Conservation (phyloP, 1,140 invertebrate species). For the Penaeus indicus region DNA sequence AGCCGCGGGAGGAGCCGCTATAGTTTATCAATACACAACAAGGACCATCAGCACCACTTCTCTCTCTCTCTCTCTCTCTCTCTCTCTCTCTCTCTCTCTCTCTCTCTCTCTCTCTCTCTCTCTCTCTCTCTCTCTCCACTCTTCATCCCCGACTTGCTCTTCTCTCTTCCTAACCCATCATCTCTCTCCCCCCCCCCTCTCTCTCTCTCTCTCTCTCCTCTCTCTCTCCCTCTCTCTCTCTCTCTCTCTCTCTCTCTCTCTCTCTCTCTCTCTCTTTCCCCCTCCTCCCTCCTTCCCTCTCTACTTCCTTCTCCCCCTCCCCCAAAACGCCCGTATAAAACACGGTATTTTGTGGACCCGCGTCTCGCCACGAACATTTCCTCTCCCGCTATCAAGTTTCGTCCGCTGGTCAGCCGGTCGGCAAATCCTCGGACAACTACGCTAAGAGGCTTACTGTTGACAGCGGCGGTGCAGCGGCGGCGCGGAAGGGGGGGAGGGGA, state of each 20-base stretch:
- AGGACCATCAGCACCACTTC: no score
- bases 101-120: no score
- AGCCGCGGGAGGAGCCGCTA: no score
- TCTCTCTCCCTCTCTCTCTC: no score
- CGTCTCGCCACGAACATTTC: conserved; percentile 6
- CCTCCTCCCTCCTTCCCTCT: neutral
- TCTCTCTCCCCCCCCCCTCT: neutral
- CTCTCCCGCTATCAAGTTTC: conserved; percentile 56
- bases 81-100: no score
- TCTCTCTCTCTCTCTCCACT: neutral
- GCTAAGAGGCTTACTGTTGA: conserved; percentile 57
- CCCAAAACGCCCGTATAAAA: neutral
- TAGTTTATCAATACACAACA: no score
- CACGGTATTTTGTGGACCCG: neutral
- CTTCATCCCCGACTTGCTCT: no score
- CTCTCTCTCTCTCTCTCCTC: no score
- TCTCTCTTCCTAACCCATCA: neutral
- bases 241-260: neutral
- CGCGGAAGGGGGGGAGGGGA: neutral
- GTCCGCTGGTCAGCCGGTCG: conserved; percentile 41
- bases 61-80: no score
- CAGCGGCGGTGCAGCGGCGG: conserved; percentile 27
- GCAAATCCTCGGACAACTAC: conserved; percentile 58
- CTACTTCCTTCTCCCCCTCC: neutral
- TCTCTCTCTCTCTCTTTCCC: no score